Percentiles rank a stretch among this genome's conserved stretches.
These are phyloP conservation scores for Esperia sulphurella DNA, from an alignment of 2,888 invertebrate species.

Conservation along the genomic window DNA sequence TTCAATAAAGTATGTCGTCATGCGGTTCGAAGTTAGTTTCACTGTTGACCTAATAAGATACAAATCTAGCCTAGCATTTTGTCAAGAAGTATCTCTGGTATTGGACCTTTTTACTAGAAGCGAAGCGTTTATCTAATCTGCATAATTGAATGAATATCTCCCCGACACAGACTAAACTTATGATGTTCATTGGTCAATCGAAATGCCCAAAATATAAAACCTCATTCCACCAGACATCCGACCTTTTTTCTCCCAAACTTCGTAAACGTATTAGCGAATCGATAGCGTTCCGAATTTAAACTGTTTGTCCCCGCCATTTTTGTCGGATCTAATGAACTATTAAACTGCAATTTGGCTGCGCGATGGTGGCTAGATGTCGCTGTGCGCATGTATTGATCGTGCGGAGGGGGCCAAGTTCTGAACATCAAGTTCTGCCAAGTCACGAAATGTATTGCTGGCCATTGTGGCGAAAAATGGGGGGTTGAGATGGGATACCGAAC, in stretches of 20 bases:
- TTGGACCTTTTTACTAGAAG: too few species aligned
- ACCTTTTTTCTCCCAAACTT: background rate
- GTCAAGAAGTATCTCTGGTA: too few species aligned
- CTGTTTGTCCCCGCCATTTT: constrained; percentile 74
- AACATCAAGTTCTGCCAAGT: constrained; percentile 74
- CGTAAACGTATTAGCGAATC: constrained; percentile 40
- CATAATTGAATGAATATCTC: too few species aligned
- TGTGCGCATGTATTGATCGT: constrained; percentile 76
- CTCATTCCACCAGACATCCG: background rate
- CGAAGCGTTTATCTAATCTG: too few species aligned
- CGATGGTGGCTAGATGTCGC: constrained; percentile 71
- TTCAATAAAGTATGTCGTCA: too few species aligned
- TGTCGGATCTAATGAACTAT: constrained; percentile 78
- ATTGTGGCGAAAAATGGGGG: constrained; percentile 77
- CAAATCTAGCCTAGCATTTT: too few species aligned
- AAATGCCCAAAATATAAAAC: too few species aligned
- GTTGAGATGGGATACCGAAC: constrained; percentile 52
- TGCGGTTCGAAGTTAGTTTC: too few species aligned
- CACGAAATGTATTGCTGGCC: constrained; percentile 77
- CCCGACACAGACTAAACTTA: too few species aligned
- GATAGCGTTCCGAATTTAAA: constrained; percentile 76
- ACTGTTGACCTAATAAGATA: too few species aligned
- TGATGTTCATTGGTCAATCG: too few species aligned
- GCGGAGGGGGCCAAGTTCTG: constrained; percentile 63
- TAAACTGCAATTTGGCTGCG: constrained; percentile 79